These are phyloP conservation scores for Spermophilus dauricus DNA, from an alignment of 2,113 vertebrate species.

Conservation along the genomic window DNA sequence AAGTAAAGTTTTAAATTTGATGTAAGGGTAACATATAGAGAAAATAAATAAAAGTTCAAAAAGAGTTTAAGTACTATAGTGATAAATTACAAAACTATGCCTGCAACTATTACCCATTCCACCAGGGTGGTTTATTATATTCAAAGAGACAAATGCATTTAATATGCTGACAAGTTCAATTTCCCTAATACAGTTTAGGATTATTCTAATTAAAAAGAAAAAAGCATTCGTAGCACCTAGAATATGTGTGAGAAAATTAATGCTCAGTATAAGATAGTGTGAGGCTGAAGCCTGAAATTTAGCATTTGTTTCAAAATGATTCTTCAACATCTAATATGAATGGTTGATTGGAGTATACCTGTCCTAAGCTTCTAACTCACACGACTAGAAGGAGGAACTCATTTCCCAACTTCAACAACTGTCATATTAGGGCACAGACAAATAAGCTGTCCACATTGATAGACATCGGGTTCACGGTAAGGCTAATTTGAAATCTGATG, in stretches of 20 bases:
- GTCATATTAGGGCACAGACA: background rate
- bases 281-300: background rate
- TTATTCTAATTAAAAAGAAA: background rate
- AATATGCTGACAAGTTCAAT: constrained; percentile 87
- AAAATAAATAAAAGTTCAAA: constrained; percentile 67
- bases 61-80: constrained; percentile 45
- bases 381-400: background rate
- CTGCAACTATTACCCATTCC: constrained; percentile 74
- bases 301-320: background rate
- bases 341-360: background rate
- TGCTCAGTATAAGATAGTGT: background rate
- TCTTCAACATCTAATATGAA: background rate
- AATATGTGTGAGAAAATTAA: background rate
- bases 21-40: constrained; percentile 60
- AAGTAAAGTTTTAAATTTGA: constrained; percentile 68
- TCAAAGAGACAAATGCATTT: constrained; percentile 86
- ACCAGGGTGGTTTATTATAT: constrained; percentile 78
- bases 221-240: background rate
- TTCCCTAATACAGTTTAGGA: constrained; percentile 74
- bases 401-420: background rate
- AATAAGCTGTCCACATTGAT: background rate
- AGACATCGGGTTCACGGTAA: background rate
- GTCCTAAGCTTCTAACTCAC: background rate
- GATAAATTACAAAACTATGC: constrained; percentile 84
- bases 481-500: background rate